Percentiles rank a stretch among this genome's conserved stretches.
These are phyloP conservation scores for Chrysolina oricalcia DNA, from an alignment of 2,888 invertebrate species.

Conservation along the genomic window DNA sequence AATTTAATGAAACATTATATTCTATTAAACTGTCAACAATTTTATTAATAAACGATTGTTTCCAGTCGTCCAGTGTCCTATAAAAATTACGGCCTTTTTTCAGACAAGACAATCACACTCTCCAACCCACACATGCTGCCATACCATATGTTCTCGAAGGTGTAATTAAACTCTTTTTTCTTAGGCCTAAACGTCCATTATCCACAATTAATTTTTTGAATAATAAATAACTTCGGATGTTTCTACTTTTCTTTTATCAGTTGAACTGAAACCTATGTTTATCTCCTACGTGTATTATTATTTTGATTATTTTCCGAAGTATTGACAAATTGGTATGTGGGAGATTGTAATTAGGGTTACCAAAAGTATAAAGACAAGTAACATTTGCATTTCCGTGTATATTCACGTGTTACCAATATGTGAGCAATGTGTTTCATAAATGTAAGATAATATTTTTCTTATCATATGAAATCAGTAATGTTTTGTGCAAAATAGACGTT, in stretches of 20 bases:
- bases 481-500: not conserved
- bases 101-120: constrained; percentile 28
- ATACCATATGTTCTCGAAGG: constrained; percentile 57
- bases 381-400: constrained; percentile 32
- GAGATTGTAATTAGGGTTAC: constrained; percentile 33
- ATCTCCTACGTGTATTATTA: constrained; percentile 26
- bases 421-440: not conserved
- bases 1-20: constrained; percentile 29
- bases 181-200: constrained; percentile 52
- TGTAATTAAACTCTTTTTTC: constrained; percentile 56
- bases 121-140: constrained; percentile 63
- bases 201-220: constrained; percentile 51
- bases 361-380: constrained; percentile 29
- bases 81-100: constrained; percentile 22
- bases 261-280: constrained; percentile 35
- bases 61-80: constrained; percentile 6
- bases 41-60: constrained; percentile 33
- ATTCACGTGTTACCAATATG: not conserved
- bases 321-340: constrained; percentile 32
- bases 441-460: not conserved
- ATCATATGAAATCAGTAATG: not conserved
- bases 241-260: constrained; percentile 35
- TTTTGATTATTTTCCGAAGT: constrained; percentile 33
- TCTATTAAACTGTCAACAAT: constrained; percentile 32
- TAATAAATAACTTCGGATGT: constrained; percentile 45